Evolutionary conservation across 1,140 invertebrate species (phyloP).

Genomic region (Neodiprion virginianus): DNA sequence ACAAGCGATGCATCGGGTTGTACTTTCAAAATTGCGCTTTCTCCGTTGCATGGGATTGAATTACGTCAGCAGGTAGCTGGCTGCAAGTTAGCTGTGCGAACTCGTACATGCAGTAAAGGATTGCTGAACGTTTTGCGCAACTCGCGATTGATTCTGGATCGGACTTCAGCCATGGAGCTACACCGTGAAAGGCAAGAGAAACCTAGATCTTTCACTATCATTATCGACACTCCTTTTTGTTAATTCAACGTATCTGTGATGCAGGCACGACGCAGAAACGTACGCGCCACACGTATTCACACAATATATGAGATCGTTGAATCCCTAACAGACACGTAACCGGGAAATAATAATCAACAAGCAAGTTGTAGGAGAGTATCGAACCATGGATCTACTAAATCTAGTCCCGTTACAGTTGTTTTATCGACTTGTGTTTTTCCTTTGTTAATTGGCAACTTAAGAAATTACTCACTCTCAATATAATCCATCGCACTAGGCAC

Average conservation of each 20-base stretch:
- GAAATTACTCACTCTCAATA: slow-evolving; percentile 49
- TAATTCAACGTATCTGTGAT: too few species aligned
- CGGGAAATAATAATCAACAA: too few species aligned
- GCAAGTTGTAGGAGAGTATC: too few species aligned
- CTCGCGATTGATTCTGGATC: background rate
- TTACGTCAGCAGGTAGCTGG: background rate
- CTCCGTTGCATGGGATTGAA: background rate
- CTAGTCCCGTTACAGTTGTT: too few species aligned
- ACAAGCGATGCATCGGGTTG: background rate
- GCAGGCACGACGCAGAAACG: too few species aligned
- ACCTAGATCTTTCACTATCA: background rate
- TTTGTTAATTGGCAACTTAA: too few species aligned
- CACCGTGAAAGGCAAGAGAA: slow-evolving; percentile 3
- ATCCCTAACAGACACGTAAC: too few species aligned
- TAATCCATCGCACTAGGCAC: slow-evolving; percentile 46
- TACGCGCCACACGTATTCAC: too few species aligned
- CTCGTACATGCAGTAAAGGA: background rate
- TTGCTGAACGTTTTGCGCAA: background rate
- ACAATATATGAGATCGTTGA: too few species aligned
- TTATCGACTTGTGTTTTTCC: too few species aligned
- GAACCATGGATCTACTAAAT: too few species aligned
- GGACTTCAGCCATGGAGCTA: background rate
- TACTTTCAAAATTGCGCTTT: slow-evolving; percentile 1
- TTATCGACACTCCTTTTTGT: background rate
- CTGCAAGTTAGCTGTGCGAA: background rate